Evolutionary conservation across 1,140 invertebrate genomes (phyloP).

Genomic region (Chironomus tepperi): DNA sequence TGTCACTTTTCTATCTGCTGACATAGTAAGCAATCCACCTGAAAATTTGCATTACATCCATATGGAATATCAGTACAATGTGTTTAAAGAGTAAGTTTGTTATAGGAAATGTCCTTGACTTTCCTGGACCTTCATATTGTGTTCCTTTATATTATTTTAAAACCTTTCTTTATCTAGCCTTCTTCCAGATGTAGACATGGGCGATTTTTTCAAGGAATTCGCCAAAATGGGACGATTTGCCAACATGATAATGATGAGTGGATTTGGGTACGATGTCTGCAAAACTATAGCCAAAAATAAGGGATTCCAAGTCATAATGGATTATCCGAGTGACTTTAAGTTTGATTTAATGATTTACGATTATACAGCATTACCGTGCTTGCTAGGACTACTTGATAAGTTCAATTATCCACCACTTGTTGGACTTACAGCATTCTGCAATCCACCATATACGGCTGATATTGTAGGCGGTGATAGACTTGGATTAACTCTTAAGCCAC

Average conservation of each 20-base stretch:
- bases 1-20: constrained; percentile 27
- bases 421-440: constrained; percentile 31
- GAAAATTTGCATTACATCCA: constrained; percentile 25
- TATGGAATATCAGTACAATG: constrained; percentile 18
- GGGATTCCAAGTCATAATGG: constrained; percentile 40
- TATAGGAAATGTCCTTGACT: too few species aligned
- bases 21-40: not conserved
- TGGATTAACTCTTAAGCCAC: not conserved
- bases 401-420: constrained; percentile 28
- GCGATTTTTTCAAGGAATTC: too few species aligned
- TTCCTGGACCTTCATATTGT: too few species aligned
- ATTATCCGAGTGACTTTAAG: not conserved
- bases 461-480: constrained; percentile 28
- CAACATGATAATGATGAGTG: not conserved
- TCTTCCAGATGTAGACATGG: too few species aligned
- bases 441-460: constrained; percentile 28
- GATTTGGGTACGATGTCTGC: too few species aligned
- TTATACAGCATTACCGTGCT: constrained; percentile 30
- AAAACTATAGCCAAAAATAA: too few species aligned
- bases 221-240: too few species aligned
- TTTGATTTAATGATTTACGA: constrained; percentile 35
- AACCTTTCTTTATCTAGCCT: too few species aligned
- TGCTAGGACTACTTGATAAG: constrained; percentile 26
- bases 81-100: not conserved
- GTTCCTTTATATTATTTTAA: too few species aligned